phyloP scores from a whole-genome alignment of 2,888 invertebrate species.

The Hololepta plana region DNA sequence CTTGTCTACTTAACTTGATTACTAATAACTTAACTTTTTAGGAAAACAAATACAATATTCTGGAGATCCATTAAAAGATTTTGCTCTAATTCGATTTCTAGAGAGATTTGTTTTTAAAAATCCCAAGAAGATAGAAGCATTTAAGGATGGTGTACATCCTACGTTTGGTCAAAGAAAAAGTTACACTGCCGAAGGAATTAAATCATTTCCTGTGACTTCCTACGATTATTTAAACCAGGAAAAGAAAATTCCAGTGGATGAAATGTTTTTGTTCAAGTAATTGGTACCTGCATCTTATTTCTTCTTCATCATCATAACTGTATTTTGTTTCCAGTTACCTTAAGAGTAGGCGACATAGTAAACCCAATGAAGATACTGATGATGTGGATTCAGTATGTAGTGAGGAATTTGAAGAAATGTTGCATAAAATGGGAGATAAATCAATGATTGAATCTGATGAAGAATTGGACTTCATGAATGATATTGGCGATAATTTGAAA shows the following conservation, averaged over 20 bases:
- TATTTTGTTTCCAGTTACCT: too few relatives aligned
- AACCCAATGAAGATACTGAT: too few relatives aligned
- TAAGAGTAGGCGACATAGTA: too few relatives aligned
- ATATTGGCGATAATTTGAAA: conserved; percentile 33
- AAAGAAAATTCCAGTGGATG: conserved; percentile 74
- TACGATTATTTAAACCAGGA: conserved; percentile 47
- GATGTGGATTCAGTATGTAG: conserved; percentile 56
- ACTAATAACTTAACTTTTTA: neutral
- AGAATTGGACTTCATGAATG: conserved; percentile 49
- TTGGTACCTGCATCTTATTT: conserved; percentile 8
- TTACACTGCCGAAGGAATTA: conserved; percentile 51
- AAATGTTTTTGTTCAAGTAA: conserved; percentile 54
- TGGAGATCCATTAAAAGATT: conserved; percentile 89
- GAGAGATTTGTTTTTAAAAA: conserved; percentile 95
- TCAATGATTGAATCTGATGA: conserved; percentile 17
- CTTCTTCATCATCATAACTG: too few relatives aligned
- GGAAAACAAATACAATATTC: conserved; percentile 1
- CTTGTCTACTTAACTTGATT: neutral
- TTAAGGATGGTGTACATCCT: conserved; percentile 38
- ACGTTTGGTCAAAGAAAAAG: conserved; percentile 45
- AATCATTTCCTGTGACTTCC: conserved; percentile 56
- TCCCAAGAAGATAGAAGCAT: conserved; percentile 48
- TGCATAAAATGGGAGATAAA: conserved; percentile 30
- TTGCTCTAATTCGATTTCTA: conserved; percentile 75
- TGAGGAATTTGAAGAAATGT: conserved; percentile 56